Percentiles rank a stretch among this genome's conserved stretches.
phyloP scores from a whole-genome alignment of 2,113 vertebrate species.

The Ondatra zibethicus region DNA sequence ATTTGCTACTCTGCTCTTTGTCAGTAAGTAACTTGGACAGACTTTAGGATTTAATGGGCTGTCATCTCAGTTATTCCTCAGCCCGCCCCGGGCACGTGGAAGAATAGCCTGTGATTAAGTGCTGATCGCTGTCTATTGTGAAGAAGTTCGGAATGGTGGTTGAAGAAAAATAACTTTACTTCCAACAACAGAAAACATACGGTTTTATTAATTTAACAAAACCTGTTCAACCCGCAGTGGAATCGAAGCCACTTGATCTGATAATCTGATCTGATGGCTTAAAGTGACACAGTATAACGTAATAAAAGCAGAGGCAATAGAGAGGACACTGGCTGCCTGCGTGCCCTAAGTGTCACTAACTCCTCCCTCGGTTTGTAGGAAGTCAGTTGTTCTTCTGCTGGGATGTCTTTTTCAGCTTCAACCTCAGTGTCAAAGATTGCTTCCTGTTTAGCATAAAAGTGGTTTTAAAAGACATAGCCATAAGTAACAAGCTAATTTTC shows the following conservation, averaged over 20 bases:
- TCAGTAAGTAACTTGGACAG: slow-evolving; percentile 74
- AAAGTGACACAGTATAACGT: slow-evolving; percentile 82
- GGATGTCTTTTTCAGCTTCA: neutral
- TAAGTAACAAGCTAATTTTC: slow-evolving; percentile 48
- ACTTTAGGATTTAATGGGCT: slow-evolving; percentile 73
- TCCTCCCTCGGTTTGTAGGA: slow-evolving; percentile 32
- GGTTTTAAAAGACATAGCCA: slow-evolving; percentile 60
- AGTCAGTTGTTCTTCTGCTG: slow-evolving; percentile 55
- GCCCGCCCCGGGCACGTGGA: neutral
- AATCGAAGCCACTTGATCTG: slow-evolving; percentile 82
- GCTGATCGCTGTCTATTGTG: slow-evolving; percentile 73
- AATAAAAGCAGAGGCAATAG: slow-evolving; percentile 76
- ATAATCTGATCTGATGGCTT: slow-evolving; percentile 85
- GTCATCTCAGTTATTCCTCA: slow-evolving; percentile 74
- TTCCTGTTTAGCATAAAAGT: slow-evolving; percentile 65
- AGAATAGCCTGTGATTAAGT: slow-evolving; percentile 75
- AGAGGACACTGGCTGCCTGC: neutral
- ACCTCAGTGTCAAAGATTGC: slow-evolving; percentile 43
- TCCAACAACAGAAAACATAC: slow-evolving; percentile 82
- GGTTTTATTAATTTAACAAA: slow-evolving; percentile 88
- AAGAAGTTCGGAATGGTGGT: slow-evolving; percentile 76
- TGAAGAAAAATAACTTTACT: slow-evolving; percentile 74
- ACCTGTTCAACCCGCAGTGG: slow-evolving; percentile 82
- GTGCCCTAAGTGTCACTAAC: slow-evolving; percentile 65
- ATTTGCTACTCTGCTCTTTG: slow-evolving; percentile 64